These are phyloP conservation scores for Upupa epops DNA, from an alignment of 2,113 vertebrate genomes.

Conservation along the genomic window DNA sequence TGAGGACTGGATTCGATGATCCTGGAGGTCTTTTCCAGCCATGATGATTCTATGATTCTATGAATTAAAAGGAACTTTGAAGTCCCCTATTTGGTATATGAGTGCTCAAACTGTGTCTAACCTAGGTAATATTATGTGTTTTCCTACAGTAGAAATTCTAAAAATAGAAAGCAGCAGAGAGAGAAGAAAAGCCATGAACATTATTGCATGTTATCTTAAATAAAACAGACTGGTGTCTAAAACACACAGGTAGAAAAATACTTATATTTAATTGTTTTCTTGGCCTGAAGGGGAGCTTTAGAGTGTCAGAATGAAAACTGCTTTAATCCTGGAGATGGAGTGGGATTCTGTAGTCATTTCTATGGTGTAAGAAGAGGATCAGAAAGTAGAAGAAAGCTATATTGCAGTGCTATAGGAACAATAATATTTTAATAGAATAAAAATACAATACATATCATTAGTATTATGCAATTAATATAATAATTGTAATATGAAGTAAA, in stretches of 20 bases:
- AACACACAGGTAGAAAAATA: neutral
- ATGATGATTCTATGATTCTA: no score
- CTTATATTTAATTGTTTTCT: neutral
- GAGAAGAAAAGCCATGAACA: neutral
- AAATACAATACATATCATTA: no score
- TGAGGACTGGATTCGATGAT: no score
- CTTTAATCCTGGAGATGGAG: neutral
- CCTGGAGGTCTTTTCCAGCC: no score
- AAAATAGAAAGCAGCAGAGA: neutral
- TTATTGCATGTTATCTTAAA: neutral
- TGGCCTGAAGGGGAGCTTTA: constrained; percentile 2
- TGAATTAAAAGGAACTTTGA: neutral
- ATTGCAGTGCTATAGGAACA: neutral
- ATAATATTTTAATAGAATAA: neutral
- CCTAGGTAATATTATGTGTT: neutral
- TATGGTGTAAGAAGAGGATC: neutral
- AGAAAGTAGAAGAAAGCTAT: neutral
- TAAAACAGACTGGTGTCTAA: neutral
- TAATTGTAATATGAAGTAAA: neutral
- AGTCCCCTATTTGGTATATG: neutral
- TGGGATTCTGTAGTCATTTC: neutral
- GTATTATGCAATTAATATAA: no score
- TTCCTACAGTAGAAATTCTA: neutral
- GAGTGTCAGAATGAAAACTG: neutral
- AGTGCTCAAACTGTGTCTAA: neutral